Percentiles rank a stretch among this genome's conserved stretches.
Conservation (phyloP, 2,797 vertebrate species). For the Tangara arthus region DNA sequence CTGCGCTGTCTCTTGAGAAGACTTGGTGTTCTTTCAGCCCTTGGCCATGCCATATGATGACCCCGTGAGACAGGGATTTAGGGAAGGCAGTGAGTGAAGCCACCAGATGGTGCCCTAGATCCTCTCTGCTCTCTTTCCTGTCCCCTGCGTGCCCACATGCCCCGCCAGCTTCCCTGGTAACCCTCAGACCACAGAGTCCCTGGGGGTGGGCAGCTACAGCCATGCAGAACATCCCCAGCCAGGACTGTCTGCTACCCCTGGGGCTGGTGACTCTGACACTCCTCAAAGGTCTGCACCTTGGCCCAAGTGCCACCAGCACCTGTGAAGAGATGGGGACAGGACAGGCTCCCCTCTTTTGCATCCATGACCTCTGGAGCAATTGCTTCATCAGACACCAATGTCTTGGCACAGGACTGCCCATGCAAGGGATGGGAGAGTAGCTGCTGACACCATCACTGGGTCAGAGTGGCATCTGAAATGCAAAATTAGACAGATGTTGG, state of each 20-base stretch:
- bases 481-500: not conserved
- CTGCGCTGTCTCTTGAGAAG: not conserved
- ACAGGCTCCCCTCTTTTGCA: not conserved
- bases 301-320: not conserved
- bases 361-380: not conserved
- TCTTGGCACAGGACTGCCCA: not conserved
- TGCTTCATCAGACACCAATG: rapidly evolving
- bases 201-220: not conserved
- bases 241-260: not conserved
- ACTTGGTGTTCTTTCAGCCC: not conserved
- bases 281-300: not conserved
- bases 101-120: constrained; percentile 71
- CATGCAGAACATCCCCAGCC: not conserved
- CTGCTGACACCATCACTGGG: not conserved
- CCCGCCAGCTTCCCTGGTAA: not conserved
- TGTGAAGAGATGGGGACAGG: not conserved
- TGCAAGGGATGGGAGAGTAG: not conserved
- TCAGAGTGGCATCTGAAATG: not conserved
- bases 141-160: constrained; percentile 1
- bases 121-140: constrained; percentile 13
- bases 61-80: constrained; percentile 6
- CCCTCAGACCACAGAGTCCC: not conserved
- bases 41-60: not conserved
- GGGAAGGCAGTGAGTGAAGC: constrained; percentile 38
- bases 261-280: not conserved